Percentiles rank a stretch among this genome's conserved stretches.
These are phyloP conservation scores for Myoxocephalus aenaeus DNA, from an alignment of 2,797 vertebrate species.

Conservation along the genomic window DNA sequence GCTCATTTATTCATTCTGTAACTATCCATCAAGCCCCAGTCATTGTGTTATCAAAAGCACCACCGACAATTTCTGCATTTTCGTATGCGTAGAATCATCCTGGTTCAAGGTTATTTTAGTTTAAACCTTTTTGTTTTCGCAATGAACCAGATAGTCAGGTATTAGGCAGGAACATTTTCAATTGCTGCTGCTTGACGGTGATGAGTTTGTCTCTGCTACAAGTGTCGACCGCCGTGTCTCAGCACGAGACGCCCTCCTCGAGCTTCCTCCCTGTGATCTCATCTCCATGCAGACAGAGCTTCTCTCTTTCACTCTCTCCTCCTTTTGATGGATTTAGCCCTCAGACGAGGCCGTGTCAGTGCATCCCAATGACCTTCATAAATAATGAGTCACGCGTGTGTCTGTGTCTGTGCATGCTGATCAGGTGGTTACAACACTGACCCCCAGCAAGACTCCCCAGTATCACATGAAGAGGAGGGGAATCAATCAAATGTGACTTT, in stretches of 20 bases:
- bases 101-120: constrained; percentile 1
- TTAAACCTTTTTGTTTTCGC: constrained; percentile 6
- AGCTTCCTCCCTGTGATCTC: constrained; percentile 64
- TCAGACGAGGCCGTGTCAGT: constrained; percentile 69
- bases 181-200: constrained; percentile 13
- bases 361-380: constrained; percentile 81
- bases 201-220: constrained; percentile 50
- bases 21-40: constrained; percentile 12
- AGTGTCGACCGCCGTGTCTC: constrained; percentile 35
- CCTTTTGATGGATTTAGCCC: constrained; percentile 74
- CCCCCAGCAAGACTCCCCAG: constrained; percentile 52
- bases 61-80: neutral
- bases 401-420: constrained; percentile 75
- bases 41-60: constrained; percentile 23
- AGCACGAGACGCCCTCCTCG: constrained; percentile 45
- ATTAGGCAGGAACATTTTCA: constrained; percentile 27
- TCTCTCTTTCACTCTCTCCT: constrained; percentile 65
- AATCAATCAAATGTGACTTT: constrained; percentile 50
- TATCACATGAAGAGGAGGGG: constrained; percentile 30
- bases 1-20: constrained; percentile 54
- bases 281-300: constrained; percentile 74
- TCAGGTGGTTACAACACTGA: constrained; percentile 69
- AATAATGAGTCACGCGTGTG: constrained; percentile 66
- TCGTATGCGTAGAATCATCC: neutral
- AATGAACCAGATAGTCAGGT: constrained; percentile 14